These are phyloP conservation scores for Pandion haliaetus DNA, from an alignment of 2,113 vertebrate genomes.

Conservation along the genomic window DNA sequence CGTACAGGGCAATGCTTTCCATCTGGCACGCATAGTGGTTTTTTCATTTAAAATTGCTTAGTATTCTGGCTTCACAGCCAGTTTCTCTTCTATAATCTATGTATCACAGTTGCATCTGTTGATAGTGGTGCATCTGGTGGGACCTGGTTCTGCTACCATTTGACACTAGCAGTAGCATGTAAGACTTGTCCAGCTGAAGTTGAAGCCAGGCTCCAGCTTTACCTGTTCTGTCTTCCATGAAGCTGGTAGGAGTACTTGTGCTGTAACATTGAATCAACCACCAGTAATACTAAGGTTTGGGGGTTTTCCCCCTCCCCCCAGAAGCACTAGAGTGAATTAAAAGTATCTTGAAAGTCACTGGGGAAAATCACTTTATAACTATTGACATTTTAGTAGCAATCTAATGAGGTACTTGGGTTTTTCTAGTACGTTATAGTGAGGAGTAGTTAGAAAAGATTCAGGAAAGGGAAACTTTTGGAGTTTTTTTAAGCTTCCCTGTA, in stretches of 20 bases:
- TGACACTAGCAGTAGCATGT: accelerated
- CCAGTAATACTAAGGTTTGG: background rate
- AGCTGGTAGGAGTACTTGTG: background rate
- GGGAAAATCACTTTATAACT: slow-evolving; percentile 14
- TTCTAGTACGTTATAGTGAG: background rate
- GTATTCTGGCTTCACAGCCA: background rate
- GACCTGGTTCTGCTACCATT: background rate
- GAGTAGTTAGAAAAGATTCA: background rate
- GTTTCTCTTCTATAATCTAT: background rate
- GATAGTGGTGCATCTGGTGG: background rate
- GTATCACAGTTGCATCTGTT: background rate
- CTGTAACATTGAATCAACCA: background rate
- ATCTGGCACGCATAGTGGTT: accelerated
- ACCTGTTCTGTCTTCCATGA: background rate
- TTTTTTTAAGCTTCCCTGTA: background rate
- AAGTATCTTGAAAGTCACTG: background rate
- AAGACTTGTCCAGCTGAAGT: background rate
- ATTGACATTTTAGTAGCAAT: slow-evolving; percentile 4
- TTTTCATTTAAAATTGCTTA: background rate
- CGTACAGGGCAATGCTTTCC: accelerated
- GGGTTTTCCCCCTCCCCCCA: background rate
- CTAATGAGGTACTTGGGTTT: background rate
- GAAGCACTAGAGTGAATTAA: background rate
- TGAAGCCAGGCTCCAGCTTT: background rate
- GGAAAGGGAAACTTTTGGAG: background rate